Conservation (phyloP, 2,888 invertebrate species). For the Athrips mouffetella region DNA sequence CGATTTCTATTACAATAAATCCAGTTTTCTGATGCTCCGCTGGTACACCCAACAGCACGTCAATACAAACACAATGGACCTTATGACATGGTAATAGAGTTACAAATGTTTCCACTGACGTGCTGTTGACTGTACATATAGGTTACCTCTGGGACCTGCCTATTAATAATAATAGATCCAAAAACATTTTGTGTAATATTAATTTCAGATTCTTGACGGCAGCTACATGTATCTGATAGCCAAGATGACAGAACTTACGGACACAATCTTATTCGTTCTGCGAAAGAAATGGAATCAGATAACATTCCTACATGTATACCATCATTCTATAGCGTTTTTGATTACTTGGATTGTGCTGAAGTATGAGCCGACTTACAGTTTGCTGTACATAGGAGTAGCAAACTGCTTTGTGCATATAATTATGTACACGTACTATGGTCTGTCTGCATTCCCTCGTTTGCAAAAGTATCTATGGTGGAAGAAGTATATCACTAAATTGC, state of each 20-base stretch:
- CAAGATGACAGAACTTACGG: slow-evolving; percentile 84
- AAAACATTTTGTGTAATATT: background rate
- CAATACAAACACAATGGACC: too few relatives aligned
- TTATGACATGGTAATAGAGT: too few relatives aligned
- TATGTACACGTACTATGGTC: slow-evolving; percentile 87
- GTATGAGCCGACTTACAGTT: slow-evolving; percentile 84
- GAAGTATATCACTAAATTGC: slow-evolving; percentile 86
- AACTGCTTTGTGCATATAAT: slow-evolving; percentile 86
- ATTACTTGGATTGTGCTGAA: slow-evolving; percentile 85
- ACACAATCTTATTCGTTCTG: slow-evolving; percentile 90
- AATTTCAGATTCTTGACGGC: slow-evolving; percentile 36
- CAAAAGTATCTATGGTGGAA: slow-evolving; percentile 90
- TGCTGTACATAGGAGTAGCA: slow-evolving; percentile 81
- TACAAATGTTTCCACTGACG: too few relatives aligned
- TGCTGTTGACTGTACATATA: too few relatives aligned
- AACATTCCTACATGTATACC: slow-evolving; percentile 91
- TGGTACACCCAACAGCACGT: too few relatives aligned
- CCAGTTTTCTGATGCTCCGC: too few relatives aligned
- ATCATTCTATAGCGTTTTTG: slow-evolving; percentile 85
- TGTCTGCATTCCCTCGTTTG: slow-evolving; percentile 83
- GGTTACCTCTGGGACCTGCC: too few relatives aligned
- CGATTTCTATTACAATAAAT: too few relatives aligned
- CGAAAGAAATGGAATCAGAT: slow-evolving; percentile 87
- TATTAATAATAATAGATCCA: too few relatives aligned
- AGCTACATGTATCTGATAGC: slow-evolving; percentile 83